Conservation (phyloP, 2,888 invertebrate genomes). For the Orthosia incerta region DNA sequence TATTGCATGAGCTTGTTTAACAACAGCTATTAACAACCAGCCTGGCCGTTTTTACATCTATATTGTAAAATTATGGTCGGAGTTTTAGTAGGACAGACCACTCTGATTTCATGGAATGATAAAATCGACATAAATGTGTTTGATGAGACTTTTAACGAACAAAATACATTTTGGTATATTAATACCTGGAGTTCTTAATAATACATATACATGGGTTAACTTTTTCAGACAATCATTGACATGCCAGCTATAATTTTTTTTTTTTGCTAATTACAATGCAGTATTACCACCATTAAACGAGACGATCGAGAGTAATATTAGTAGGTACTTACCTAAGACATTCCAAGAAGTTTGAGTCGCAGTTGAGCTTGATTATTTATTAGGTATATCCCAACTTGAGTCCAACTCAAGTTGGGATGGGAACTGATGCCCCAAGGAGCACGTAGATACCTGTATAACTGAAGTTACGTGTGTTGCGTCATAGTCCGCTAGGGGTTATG, state of each 20-base stretch:
- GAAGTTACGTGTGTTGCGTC: not conserved
- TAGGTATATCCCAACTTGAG: not conserved
- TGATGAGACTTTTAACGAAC: slow-evolving; percentile 34
- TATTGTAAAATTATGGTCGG: slow-evolving; percentile 21
- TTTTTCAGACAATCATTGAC: not conserved
- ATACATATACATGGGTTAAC: not conserved
- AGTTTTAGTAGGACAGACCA: slow-evolving; percentile 16
- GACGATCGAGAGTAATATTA: not conserved
- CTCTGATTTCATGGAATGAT: slow-evolving; percentile 42
- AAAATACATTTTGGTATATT: slow-evolving; percentile 13
- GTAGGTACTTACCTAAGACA: not conserved
- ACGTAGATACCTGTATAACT: not conserved
- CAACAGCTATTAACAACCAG: slow-evolving; percentile 24
- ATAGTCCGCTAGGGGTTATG: slow-evolving; percentile 1
- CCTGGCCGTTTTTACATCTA: slow-evolving; percentile 27
- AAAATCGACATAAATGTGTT: slow-evolving; percentile 31
- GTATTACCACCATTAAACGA: not conserved
- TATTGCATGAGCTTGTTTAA: slow-evolving; percentile 37
- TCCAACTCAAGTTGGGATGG: no score
- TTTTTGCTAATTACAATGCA: not conserved
- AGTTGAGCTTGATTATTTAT: slow-evolving; percentile 3
- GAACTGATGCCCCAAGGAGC: slow-evolving; percentile 2
- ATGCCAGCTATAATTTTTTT: not conserved
- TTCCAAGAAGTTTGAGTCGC: not conserved
- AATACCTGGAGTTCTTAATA: not conserved